Base-by-base conservation (phyloP, 2,797 vertebrate genomes). In the Cryptoprocta ferox region DNA sequence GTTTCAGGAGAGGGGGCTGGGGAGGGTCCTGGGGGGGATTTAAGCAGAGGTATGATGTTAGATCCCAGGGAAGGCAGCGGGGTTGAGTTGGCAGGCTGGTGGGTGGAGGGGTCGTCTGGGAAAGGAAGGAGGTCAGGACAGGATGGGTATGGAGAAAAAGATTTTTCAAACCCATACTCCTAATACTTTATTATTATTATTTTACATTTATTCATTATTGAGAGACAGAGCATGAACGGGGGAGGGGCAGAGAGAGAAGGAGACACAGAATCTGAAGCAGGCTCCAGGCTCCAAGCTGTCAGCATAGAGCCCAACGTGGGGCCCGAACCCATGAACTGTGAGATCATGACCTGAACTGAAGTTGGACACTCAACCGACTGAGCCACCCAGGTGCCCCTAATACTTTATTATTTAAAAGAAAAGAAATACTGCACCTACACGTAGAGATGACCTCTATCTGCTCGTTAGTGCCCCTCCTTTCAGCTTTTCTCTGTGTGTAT, bases 361-460 rank as follows among this genome's bases (percentile, higher is more conserved):
- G 42, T 10, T 9, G 42, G 42, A 45, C 10, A 9, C 10, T 45
- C 8, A 45, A 45, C 42, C 42, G 42, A 45, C 42, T 45, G 42
- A 45, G 42, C 42, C 42, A 45, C 42, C 42, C 42, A 45, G 42
- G 42, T 9, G 42, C 42, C 42, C 83, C 14, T 71, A 82, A 37
- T 85, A 73, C 37, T 93, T 78, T 35, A 79, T 93, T 66, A 87
- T 92, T 95, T 81, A 71, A 83, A 88, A 88, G 65, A 93, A 95
- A 85, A 73, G 11, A 50, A 76, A 15, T 9, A 28, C 37, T 7
- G 0, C 42, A 35, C 68, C 39, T 61, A 2, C 37, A 78, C 59
- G 45, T 70, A 63, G 91, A 32, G 63, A 61, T 53, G 21, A 42
- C 80, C 80, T 82, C 35, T 59, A 0, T 56, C 84, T n/a, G 56